A percentile compares a stretch with the other conserved stretches of the same genome.
phyloP scores from a whole-genome alignment of 1,140 invertebrate genomes.

The Pentalonia nigronervosa region DNA sequence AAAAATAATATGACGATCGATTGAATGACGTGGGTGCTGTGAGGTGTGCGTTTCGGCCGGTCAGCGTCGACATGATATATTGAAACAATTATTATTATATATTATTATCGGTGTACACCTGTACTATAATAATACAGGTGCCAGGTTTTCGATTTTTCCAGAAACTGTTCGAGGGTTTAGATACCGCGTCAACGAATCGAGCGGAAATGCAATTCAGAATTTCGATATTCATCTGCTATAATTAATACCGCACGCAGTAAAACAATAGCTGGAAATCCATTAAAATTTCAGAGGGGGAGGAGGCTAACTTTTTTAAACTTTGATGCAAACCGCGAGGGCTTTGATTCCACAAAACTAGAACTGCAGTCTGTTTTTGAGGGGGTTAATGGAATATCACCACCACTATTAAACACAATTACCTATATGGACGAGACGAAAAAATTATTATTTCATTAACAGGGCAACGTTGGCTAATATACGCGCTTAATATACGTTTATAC shows the following conservation, averaged over 20 bases:
- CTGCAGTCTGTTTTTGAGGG: too few species aligned
- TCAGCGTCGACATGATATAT: background rate
- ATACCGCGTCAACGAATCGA: background rate
- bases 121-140: background rate
- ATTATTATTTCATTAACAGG: background rate
- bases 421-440: background rate
- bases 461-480: background rate
- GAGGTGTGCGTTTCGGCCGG: background rate
- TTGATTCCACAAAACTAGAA: too few species aligned
- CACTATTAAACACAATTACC: too few species aligned
- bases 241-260: background rate
- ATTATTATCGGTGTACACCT: background rate
- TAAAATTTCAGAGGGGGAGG: too few species aligned
- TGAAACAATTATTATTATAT: constrained; percentile 17
- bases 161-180: background rate
- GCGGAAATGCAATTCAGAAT: background rate
- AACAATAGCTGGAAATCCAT: background rate
- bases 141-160: background rate
- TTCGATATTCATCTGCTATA: background rate
- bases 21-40: background rate
- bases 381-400: too few species aligned
- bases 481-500: background rate
- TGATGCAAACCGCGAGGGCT: too few species aligned
- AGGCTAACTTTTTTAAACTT: too few species aligned
- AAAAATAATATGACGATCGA: constrained; percentile 12